Evolutionary conservation across 1,140 invertebrate species (phyloP).

Genomic region (Helicorthomorpha holstii): DNA sequence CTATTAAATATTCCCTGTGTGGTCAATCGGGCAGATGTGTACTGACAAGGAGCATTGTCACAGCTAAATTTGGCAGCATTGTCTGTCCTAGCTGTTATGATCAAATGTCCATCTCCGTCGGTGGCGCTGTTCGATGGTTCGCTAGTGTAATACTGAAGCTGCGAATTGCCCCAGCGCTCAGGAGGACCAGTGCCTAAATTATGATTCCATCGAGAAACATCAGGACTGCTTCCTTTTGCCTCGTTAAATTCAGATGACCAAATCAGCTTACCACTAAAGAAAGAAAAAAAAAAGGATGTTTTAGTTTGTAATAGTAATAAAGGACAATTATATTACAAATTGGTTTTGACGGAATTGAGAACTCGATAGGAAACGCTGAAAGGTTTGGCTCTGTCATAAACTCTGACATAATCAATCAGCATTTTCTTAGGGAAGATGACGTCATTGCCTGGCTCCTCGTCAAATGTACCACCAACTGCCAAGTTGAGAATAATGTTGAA

Average conservation of each 20-base stretch:
- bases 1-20: neutral
- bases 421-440: constrained; percentile 11
- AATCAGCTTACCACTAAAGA: too few species aligned
- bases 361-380: too few species aligned
- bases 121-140: neutral
- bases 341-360: too few species aligned
- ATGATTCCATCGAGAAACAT: neutral
- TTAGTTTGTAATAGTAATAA: too few species aligned
- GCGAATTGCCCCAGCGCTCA: neutral
- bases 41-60: too few species aligned
- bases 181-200: neutral
- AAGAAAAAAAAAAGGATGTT: too few species aligned
- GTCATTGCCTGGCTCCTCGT: constrained; percentile 8
- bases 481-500: constrained; percentile 1
- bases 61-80: too few species aligned
- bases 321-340: too few species aligned
- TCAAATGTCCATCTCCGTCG: neutral
- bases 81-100: neutral
- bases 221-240: neutral
- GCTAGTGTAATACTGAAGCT: neutral
- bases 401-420: constrained; percentile 4
- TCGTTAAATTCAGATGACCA: neutral
- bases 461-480: constrained; percentile 16
- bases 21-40: neutral
- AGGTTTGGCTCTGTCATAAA: too few species aligned